Base-by-base conservation (phyloP, 2,113 vertebrate species). In the Rhodinocichla rosea region DNA sequence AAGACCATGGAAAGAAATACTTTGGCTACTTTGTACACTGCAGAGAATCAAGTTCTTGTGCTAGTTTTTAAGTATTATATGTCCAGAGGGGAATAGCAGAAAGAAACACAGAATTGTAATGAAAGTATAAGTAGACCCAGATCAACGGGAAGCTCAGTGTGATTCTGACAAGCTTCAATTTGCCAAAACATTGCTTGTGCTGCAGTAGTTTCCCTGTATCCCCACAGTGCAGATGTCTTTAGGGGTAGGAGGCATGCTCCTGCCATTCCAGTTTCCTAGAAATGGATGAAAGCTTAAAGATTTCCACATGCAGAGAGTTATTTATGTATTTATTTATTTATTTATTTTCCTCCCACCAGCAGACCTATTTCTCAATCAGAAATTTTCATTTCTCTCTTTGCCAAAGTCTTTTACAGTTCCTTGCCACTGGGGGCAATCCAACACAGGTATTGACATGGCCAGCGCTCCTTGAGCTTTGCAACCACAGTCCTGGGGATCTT, bases 371-470 rank as follows among this genome's bases (percentile, higher is more conserved):
- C 76, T 96, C 60, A 90, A 56, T 33, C 68, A 44, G 59, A 65
- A 82, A 62, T 86, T 64, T 87, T 95, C 1, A 11, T 64, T 65
- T 73, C 45, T 21, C 60, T 86, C 69, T 83, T 35, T 6, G 11
- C 3, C 3, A 15, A 64, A 88, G n/a, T 44, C 37, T 90, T 71
- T 86, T 89, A 30, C 73, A 47, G 40, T 81, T 95, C 69, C 15
- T 95, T 89, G 77, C 94, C 96, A 35, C 94, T 95, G 88, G 95
- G 90, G 95, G 95, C 94, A 87, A 92, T 87, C 83, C 91, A 92
- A 78, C 81, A 90, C 92, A 90, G 88, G 42, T 40, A 63, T 52
- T 95, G 49, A 17, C 4, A 15, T 44, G 47, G 24, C 85, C 88
- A 75, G 68, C 0, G 0, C 55, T 79, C 47, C 78, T 45, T 55